A percentile compares a stretch with the other conserved stretches of the same genome.
Conservation (phyloP, 2,888 invertebrate species). For the Camptogramma bilineatum region DNA sequence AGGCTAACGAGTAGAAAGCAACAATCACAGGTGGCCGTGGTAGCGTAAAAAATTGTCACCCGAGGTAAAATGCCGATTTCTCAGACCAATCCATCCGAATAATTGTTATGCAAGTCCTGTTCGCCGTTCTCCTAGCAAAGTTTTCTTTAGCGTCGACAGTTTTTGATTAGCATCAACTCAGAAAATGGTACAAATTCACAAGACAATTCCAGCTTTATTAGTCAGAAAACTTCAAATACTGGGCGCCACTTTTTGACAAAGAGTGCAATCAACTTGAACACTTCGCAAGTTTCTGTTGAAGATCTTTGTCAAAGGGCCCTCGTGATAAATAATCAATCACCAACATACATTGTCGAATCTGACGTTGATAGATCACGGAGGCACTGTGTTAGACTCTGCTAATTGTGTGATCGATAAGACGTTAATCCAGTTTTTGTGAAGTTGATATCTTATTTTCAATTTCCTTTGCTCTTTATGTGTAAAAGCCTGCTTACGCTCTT, state of each 20-base stretch:
- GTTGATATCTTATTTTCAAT: conserved; percentile 6
- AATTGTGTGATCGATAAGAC: conserved; percentile 57
- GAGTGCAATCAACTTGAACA: conserved; percentile 26
- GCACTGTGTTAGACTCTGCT: conserved; percentile 46
- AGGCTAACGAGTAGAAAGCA: conserved; percentile 50
- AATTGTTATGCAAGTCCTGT: conserved; percentile 46
- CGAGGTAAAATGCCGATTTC: conserved; percentile 54
- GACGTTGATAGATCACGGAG: conserved; percentile 59
- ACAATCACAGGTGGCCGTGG: conserved; percentile 37
- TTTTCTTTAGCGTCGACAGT: background rate
- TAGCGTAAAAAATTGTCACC: conserved; percentile 61
- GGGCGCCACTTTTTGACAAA: conserved; percentile 16
- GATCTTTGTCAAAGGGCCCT: conserved; percentile 37
- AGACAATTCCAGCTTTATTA: background rate
- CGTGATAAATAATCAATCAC: conserved; percentile 59
- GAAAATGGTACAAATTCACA: conserved; percentile 1
- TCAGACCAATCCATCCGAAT: conserved; percentile 50
- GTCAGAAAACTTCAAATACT: conserved; percentile 14
- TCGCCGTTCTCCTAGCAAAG: conserved; percentile 28
- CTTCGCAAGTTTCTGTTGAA: conserved; percentile 24
- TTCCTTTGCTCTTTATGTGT: background rate
- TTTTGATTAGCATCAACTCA: background rate
- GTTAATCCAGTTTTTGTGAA: conserved; percentile 33
- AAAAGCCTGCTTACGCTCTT: background rate
- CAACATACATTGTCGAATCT: conserved; percentile 46